Base-by-base conservation (phyloP, 1,140 invertebrate genomes). In the Coboldia fuscipes region DNA sequence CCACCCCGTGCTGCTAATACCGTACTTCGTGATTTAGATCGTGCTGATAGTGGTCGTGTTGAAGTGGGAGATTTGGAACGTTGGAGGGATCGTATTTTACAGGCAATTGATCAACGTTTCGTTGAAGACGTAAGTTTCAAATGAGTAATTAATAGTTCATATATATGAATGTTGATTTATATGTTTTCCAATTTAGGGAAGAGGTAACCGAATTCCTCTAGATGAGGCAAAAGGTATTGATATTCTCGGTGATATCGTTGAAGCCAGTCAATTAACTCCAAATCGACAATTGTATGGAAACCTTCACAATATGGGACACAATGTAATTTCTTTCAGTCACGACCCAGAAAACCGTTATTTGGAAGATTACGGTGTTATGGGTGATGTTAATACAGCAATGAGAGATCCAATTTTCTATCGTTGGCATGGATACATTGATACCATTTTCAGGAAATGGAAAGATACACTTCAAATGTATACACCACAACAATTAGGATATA, bases 11-110 rank as follows among this genome's bases (percentile, higher is more conserved):
- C 50, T 4, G 56, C 58, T 2, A 62, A 63, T 7, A 60, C 67
- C 1, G 42, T 40, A 0, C 50, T 78, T 1, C 51, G 58, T 8
- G 69, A 78, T 46, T 39, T 76, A 3, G 63, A 68, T 41, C 57
- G 73, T 18, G 60, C 63, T 3, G 61, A 60, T 0, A 72, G 76
- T 43, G 57, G 66, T 42, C 55, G 75, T 18, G 56, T 62, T 22
- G 73, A 78, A 37, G 54, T 81, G 10, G 53, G 64, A n/a, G 62
- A 75, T 43, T 29, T 83, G 38, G 68, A 72, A 41, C 60, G 64
- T 28, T 81, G 73, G 72, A 58, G 69, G 3, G 70, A 75, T 37
- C 57, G 75, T 6, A 70, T 82, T 39, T 57, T 65, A 14, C 63
- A 71, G 17, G 77, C 75, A 10, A 72, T 82, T 38, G 65, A 76